These are phyloP conservation scores for Pterocles orientalis DNA, from an alignment of 2,113 vertebrate species.

Conservation along the genomic window DNA sequence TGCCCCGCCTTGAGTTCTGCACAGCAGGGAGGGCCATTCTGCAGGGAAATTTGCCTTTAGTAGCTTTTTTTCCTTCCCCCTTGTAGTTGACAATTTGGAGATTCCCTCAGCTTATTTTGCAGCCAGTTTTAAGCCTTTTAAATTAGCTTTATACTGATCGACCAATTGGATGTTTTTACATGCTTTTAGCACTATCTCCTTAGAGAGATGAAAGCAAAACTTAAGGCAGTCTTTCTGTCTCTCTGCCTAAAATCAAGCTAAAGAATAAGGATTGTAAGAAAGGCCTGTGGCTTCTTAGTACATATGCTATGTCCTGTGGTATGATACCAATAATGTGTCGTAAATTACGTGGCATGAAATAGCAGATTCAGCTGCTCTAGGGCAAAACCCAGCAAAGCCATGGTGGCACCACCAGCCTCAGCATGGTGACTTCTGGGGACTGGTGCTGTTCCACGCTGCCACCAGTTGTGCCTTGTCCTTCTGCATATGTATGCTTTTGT, in stretches of 20 bases:
- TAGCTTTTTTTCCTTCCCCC: too few relatives aligned
- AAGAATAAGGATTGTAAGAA: not conserved
- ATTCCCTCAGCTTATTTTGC: not conserved
- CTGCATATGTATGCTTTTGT: fast-evolving
- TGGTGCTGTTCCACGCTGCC: not conserved
- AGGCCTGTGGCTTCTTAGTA: not conserved
- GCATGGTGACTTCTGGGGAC: not conserved
- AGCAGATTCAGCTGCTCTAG: not conserved
- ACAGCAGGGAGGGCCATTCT: not conserved
- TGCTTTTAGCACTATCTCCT: not conserved
- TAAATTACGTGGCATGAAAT: not conserved
- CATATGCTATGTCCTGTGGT: not conserved
- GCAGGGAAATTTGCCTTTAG: not conserved
- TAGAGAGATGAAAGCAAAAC: not conserved
- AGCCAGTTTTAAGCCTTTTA: not conserved
- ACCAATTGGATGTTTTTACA: not conserved
- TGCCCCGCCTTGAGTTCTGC: fast-evolving
- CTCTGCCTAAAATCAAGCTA: not conserved
- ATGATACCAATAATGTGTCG: not conserved
- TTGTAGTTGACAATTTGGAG: not conserved
- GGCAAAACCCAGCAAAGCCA: not conserved
- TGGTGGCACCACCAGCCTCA: not conserved
- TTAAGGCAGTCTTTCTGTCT: not conserved
- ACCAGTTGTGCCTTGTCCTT: not conserved
- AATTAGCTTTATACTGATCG: not conserved